Evolutionary conservation across 2,888 invertebrate species (phyloP).

Genomic region (Drosophila kanekoi): DNA sequence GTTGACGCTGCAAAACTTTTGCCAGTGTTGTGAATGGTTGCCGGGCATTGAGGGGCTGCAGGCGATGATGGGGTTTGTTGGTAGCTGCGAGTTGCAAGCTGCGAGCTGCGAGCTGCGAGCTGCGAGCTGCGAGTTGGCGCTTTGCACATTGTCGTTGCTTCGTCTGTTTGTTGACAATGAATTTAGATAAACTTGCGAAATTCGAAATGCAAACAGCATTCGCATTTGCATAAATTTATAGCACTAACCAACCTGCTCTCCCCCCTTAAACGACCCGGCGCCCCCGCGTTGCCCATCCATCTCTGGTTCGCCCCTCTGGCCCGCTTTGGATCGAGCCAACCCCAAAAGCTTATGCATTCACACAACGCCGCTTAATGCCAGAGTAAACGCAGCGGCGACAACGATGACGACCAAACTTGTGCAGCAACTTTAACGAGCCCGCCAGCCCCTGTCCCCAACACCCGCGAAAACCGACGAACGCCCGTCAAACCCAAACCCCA

Average conservation of each 20-base stretch:
- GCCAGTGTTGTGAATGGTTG: slow-evolving; percentile 11
- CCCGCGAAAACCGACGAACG: neutral
- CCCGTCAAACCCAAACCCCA: too few relatives aligned
- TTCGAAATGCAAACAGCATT: slow-evolving; percentile 79
- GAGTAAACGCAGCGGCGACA: slow-evolving; percentile 59
- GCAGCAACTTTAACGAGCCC: slow-evolving; percentile 63
- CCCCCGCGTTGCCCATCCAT: neutral
- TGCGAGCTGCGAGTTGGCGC: slow-evolving; percentile 1
- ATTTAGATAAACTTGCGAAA: slow-evolving; percentile 79
- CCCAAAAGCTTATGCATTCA: slow-evolving; percentile 41
- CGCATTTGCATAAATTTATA: slow-evolving; percentile 78
- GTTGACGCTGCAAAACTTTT: slow-evolving; percentile 58
- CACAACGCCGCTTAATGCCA: slow-evolving; percentile 57
- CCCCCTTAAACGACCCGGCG: neutral
- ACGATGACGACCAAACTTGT: slow-evolving; percentile 56
- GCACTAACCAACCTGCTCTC: slow-evolving; percentile 22
- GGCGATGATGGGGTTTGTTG: neutral
- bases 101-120: neutral
- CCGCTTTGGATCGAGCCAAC: neutral
- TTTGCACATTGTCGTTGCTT: slow-evolving; percentile 6
- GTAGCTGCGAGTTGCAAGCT: too few relatives aligned
- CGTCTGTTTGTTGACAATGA: slow-evolving; percentile 76
- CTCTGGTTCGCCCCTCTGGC: neutral
- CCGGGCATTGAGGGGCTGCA: neutral
- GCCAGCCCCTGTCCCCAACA: slow-evolving; percentile 4